Conservation (phyloP, 1,140 invertebrate species). For the Vollenhovia emeryi region DNA sequence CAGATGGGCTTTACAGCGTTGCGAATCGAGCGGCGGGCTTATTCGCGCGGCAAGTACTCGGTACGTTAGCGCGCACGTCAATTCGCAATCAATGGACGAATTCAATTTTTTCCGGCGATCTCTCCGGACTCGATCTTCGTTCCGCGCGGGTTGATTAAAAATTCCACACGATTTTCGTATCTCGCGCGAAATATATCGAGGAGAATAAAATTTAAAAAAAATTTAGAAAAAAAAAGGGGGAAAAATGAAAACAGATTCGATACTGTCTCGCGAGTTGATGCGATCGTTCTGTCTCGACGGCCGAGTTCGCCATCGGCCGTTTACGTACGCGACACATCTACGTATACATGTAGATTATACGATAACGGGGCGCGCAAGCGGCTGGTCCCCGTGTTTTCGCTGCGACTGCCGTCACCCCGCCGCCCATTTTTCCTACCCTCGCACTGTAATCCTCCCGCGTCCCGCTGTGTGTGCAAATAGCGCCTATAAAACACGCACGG, state of each 20-base stretch:
- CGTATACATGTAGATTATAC: slow-evolving; percentile 44
- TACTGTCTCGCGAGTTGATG: slow-evolving; percentile 35
- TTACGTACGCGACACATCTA: slow-evolving; percentile 18
- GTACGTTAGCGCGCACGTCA: slow-evolving; percentile 54
- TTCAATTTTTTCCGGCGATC: slow-evolving; percentile 42
- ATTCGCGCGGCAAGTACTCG: slow-evolving; percentile 51
- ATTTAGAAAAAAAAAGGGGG: neutral
- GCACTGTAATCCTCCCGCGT: slow-evolving; percentile 58
- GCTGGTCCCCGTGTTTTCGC: slow-evolving; percentile 2
- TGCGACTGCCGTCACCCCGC: neutral
- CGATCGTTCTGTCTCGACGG: slow-evolving; percentile 48
- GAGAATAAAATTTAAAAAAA: neutral
- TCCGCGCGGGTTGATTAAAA: slow-evolving; percentile 46
- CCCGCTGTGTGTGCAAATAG: slow-evolving; percentile 59
- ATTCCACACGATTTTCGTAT: slow-evolving; percentile 38
- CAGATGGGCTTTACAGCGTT: slow-evolving; percentile 45
- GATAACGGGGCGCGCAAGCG: slow-evolving; percentile 30
- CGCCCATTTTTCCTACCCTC: slow-evolving; percentile 29
- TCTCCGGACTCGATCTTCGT: slow-evolving; percentile 27
- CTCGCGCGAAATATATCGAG: slow-evolving; percentile 16
- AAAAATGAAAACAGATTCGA: slow-evolving; percentile 26
- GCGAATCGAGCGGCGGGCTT: slow-evolving; percentile 48
- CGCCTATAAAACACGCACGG: slow-evolving; percentile 72
- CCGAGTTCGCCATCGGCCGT: slow-evolving; percentile 20
- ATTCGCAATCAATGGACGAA: slow-evolving; percentile 54